These are phyloP conservation scores for Podiceps cristatus DNA, from an alignment of 2,113 vertebrate genomes.

Conservation along the genomic window DNA sequence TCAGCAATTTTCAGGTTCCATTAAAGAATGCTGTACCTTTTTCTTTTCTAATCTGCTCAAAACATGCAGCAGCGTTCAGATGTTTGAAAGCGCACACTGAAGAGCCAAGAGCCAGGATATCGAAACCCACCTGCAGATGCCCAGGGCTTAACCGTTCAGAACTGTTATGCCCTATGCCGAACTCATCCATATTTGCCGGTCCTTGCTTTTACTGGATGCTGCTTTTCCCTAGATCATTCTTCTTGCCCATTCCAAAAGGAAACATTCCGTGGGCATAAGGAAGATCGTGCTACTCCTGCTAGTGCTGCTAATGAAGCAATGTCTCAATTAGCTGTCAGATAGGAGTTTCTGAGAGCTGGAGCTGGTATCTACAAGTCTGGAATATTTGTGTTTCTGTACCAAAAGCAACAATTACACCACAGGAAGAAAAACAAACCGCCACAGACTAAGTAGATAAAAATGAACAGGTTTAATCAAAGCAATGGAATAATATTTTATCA, in stretches of 20 bases:
- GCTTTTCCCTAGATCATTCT: neutral
- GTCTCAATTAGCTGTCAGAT: neutral
- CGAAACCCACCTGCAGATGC: neutral
- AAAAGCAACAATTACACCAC: slow-evolving; percentile 4
- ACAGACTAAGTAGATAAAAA: neutral
- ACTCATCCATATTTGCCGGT: too few species aligned
- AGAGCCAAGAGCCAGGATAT: neutral
- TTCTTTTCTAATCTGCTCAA: neutral
- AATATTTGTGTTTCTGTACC: neutral
- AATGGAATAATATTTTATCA: neutral
- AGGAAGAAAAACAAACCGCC: neutral
- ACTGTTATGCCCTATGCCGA: neutral
- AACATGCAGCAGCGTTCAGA: neutral
- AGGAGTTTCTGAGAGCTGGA: neutral
- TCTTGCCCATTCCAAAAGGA: neutral
- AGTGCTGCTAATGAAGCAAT: neutral
- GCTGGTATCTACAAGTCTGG: neutral
- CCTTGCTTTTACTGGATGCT: neutral
- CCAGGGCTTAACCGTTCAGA: neutral
- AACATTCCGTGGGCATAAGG: rapidly evolving
- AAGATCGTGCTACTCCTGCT: neutral
- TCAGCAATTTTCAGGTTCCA: neutral
- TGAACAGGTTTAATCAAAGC: neutral
- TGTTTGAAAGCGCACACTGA: neutral
- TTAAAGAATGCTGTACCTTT: neutral